phyloP scores from a whole-genome alignment of 53 echinoderm and acorn worm species.

The Stichopus horrens region DNA sequence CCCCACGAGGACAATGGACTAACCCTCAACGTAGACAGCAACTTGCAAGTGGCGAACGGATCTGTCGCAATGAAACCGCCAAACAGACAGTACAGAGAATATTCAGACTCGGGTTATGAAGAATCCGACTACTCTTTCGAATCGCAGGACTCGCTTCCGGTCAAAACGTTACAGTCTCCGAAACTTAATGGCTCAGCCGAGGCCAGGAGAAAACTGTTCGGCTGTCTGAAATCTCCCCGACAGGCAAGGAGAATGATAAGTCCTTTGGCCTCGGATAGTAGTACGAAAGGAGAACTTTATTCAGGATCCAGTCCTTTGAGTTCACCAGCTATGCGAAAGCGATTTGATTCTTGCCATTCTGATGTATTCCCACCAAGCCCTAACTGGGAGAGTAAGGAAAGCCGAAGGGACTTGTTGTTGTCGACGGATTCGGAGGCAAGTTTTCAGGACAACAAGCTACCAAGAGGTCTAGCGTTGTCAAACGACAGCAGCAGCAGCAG shows the following conservation, averaged over 20 bases:
- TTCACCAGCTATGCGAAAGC: constrained; percentile 12
- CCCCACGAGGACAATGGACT: constrained; percentile 33
- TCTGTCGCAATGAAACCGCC: constrained; percentile 7
- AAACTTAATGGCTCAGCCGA: constrained; percentile 73
- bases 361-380: constrained; percentile 69
- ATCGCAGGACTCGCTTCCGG: constrained; percentile 67
- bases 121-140: constrained; percentile 93
- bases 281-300: neutral
- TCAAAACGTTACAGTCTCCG: constrained; percentile 53
- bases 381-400: constrained; percentile 47
- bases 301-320: constrained; percentile 14
- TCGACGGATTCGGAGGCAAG: constrained; percentile 50
- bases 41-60: constrained; percentile 12
- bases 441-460: constrained; percentile 51
- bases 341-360: constrained; percentile 74
- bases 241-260: constrained; percentile 53
- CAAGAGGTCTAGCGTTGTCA: constrained; percentile 62
- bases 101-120: constrained; percentile 91
- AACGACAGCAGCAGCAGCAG: constrained; percentile 47
- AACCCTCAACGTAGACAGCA: constrained; percentile 36
- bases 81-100: constrained; percentile 50
- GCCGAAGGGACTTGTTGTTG: constrained; percentile 43
- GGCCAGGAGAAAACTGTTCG: constrained; percentile 73
- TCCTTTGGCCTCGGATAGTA: constrained; percentile 15
- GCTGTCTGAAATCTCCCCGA: constrained; percentile 82